A percentile compares a stretch with the other conserved stretches of the same genome.
Evolutionary conservation across 2,888 invertebrate species (phyloP).

Genomic region (Drosophila niveifrons): DNA sequence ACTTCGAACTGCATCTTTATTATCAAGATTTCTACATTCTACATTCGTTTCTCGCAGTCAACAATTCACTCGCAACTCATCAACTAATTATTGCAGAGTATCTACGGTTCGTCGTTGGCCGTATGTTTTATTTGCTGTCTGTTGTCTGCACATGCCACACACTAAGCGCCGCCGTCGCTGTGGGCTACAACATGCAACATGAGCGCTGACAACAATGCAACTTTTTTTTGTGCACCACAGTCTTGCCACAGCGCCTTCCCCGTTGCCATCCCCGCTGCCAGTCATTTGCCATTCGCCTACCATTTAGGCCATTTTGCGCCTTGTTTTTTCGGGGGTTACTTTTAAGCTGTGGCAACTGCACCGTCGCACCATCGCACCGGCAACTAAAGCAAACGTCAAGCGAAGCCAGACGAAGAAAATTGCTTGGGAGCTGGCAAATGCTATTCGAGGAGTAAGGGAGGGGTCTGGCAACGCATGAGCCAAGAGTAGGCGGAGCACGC

Average conservation of each 20-base stretch:
- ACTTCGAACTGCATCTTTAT: not conserved
- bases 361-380: slow-evolving; percentile 19
- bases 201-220: slow-evolving; percentile 78
- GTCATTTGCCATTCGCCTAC: slow-evolving; percentile 39
- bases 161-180: slow-evolving; percentile 66
- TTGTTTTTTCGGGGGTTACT: slow-evolving; percentile 58
- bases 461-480: slow-evolving; percentile 50
- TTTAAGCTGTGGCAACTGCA: slow-evolving; percentile 44
- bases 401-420: slow-evolving; percentile 63
- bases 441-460: slow-evolving; percentile 5
- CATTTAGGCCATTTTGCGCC: slow-evolving; percentile 70
- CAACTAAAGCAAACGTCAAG: slow-evolving; percentile 19
- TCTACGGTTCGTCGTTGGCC: slow-evolving; percentile 49
- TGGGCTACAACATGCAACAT: slow-evolving; percentile 59
- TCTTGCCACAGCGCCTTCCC: not conserved
- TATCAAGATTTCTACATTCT: not conserved
- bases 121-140: not conserved
- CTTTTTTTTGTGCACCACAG: slow-evolving; percentile 49
- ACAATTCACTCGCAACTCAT: not conserved
- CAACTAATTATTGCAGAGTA: slow-evolving; percentile 50
- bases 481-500: slow-evolving; percentile 80
- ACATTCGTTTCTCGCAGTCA: not conserved
- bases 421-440: slow-evolving; percentile 38
- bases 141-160: slow-evolving; percentile 58
- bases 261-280: too few relatives aligned